Base-by-base conservation (phyloP, 1,140 invertebrate genomes). In the Drosophila prosaltans region DNA sequence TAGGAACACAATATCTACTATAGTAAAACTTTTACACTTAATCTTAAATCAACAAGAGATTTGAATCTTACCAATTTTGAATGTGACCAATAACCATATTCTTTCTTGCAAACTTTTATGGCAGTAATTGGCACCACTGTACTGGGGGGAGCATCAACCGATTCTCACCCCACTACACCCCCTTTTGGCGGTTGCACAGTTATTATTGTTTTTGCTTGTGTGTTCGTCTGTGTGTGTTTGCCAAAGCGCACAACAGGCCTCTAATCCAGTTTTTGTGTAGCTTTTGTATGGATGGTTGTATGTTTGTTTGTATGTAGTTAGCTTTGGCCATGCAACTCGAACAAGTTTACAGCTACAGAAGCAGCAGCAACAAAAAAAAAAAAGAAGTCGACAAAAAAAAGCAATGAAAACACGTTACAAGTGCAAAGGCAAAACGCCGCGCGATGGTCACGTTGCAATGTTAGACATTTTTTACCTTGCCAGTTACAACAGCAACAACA, bases 371-470 rank as follows among this genome's bases (percentile, higher is more conserved):
- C 59, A 76, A 71, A 10, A 64, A 75, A 60, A 60, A 45, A 45
- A 45, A 32, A 36, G 26, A 45, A 36, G 32, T 36, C 59, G 16
- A 59, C 16, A 16, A 75, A 59, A 74, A 74, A 77, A 76, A 58
- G 65, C 59, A 60, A 76, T 65, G 68, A 79, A 76, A 86, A 82
- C 83, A 86, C 74, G 83, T 86, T 88, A 83, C 83, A 86, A 86
- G 83, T 88, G 83, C 81, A 81, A 65, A 78, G 74, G 68, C 80
- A 82, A 76, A 72, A 72, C 67, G 58, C 45, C 58, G 61, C 61
- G 73, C 80, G 80, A 84, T 84, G 81, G 81, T 84, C 81, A 84
- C 78, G 81, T 78, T 85, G 81, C 83, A 88, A 88, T 83, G 83
- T 86, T 88, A 88, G 83, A 82, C 66, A 81, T 72, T 60, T 51